phyloP scores from a whole-genome alignment of 2,113 vertebrate species.

The Oreotragus oreotragus region DNA sequence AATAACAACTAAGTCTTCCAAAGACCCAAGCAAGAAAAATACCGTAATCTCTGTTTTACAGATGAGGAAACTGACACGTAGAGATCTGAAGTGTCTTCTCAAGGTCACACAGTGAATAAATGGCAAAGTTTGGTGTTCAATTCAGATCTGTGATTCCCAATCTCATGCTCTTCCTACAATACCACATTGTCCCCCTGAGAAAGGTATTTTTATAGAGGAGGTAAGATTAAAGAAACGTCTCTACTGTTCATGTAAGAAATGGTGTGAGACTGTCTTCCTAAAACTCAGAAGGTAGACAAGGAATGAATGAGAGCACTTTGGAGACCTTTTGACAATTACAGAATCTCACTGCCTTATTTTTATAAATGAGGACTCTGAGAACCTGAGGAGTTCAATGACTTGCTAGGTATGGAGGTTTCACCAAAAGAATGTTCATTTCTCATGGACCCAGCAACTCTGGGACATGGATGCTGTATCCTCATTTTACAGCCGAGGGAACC shows the following conservation, averaged over 20 bases:
- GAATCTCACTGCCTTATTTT: neutral
- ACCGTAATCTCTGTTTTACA: neutral
- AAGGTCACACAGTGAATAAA: neutral
- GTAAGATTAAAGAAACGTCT: neutral
- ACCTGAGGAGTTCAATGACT: neutral
- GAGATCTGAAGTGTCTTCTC: neutral
- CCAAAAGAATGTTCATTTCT: conserved; percentile 20
- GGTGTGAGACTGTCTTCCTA: neutral
- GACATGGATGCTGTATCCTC: neutral
- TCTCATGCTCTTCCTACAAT: neutral
- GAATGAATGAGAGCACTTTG: neutral
- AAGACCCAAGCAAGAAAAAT: neutral
- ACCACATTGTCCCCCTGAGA: neutral
- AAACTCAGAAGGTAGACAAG: neutral
- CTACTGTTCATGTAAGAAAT: neutral
- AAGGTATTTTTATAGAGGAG: neutral
- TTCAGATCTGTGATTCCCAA: neutral
- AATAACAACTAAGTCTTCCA: neutral
- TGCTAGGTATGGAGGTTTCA: neutral
- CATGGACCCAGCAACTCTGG: neutral
- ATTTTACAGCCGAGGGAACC: neutral
- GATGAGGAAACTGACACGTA: neutral
- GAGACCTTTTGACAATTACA: neutral
- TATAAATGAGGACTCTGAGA: neutral
- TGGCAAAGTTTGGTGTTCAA: neutral